phyloP scores from a whole-genome alignment of 2,888 invertebrate species.

The Tachina fera region DNA sequence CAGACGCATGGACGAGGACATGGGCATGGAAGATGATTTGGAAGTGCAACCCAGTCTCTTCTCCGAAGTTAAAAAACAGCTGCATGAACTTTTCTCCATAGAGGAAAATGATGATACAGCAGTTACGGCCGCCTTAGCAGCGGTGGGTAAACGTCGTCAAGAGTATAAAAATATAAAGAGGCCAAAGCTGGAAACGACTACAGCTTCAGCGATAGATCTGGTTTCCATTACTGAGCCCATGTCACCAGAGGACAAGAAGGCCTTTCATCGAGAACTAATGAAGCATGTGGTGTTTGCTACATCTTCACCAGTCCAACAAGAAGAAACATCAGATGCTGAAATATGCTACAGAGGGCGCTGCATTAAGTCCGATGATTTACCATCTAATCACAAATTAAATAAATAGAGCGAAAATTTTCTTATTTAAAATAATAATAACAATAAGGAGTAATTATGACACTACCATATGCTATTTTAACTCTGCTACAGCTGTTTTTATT shows the following conservation, averaged over 20 bases:
- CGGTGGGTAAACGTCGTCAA: slow-evolving; percentile 79
- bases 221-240: slow-evolving; percentile 72
- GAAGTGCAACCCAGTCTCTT: slow-evolving; percentile 82
- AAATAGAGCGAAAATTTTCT: slow-evolving; percentile 68
- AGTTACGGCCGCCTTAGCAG: slow-evolving; percentile 76
- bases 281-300: slow-evolving; percentile 84
- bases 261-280: slow-evolving; percentile 82
- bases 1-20: slow-evolving; percentile 76
- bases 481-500: slow-evolving; percentile 6
- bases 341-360: slow-evolving; percentile 94
- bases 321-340: slow-evolving; percentile 93
- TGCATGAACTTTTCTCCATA: slow-evolving; percentile 80
- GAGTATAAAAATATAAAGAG: slow-evolving; percentile 81
- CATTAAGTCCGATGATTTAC: slow-evolving; percentile 86
- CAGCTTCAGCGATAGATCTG: slow-evolving; percentile 72
- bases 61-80: slow-evolving; percentile 81
- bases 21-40: slow-evolving; percentile 77
- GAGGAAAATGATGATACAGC: slow-evolving; percentile 79
- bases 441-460: neutral
- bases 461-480: slow-evolving; percentile 1
- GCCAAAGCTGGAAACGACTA: slow-evolving; percentile 76
- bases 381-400: slow-evolving; percentile 81
- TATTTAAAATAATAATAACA: neutral
- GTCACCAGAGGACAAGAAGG: slow-evolving; percentile 73
- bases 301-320: slow-evolving; percentile 92